Evolutionary conservation across 2,797 vertebrate species (phyloP), one percentile per base, ranked within the genome.

Genomic region (Muraenolepis orangiensis): DNA sequence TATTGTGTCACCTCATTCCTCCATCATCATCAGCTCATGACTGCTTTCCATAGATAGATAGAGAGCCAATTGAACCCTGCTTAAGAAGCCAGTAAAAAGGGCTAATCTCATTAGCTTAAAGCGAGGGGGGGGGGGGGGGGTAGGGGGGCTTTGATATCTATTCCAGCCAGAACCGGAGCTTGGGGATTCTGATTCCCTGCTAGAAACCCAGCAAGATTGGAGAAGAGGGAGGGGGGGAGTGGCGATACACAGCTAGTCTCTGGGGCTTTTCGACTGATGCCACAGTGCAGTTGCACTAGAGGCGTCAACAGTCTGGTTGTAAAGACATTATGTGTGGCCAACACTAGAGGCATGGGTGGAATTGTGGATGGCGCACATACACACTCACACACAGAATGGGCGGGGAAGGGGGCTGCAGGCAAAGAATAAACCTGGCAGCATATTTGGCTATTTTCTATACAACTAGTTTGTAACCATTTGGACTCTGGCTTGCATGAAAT

Each of bases 31-130:
- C 84, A 84, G 69, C 83, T 89, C 82, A 84, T 76, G 87, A 91
- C 90, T 93, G 91, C 87, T 93, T 89, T 85, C 89, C 85, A 86
- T 80, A 81, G 91, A 94, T 94, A 93, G 92, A 88, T 90, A n/a
- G 84, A 74, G 76, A 85, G 88, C 87, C 90, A 92, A 89, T 88
- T 83, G 76, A 84, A 78, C 75, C 77, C 88, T 84, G 87, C 86
- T 86, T 86, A 87, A 90, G 82, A 83, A 91, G 88, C 89, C 89
- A 91, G 85, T 90, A 85, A 92, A 88, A 85, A 73, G 71, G 80
- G 83, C 86, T 93, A 93, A 94, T 94, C 93, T 93, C 84, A 83
- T 93, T 93, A 64, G 57, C n/a, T 92, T 89, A 91, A 91, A 91
- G 86, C 81, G n/a, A 31, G 71, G 73, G 81, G 81, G 66, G 80